Conservation (phyloP, 2,888 invertebrate species). For the Harpalus rufipes region DNA sequence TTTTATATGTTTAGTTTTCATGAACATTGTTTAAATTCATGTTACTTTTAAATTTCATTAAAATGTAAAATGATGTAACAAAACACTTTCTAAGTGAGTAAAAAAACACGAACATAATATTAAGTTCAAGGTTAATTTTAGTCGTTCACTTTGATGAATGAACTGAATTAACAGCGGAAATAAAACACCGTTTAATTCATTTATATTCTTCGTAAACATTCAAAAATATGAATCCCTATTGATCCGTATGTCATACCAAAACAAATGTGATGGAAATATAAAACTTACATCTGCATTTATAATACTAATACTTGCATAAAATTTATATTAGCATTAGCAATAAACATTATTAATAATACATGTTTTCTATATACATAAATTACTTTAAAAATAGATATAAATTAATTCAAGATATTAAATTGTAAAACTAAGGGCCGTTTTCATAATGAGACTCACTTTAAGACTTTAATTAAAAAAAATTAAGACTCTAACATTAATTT, state of each 20-base stretch:
- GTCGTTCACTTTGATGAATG: slow-evolving; percentile 13
- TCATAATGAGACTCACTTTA: too few species aligned
- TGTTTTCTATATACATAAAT: neutral
- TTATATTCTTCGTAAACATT: neutral
- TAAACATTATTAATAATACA: too few species aligned
- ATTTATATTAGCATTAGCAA: too few species aligned
- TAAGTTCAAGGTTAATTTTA: slow-evolving; percentile 39
- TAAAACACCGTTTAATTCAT: slow-evolving; percentile 20
- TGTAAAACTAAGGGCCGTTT: too few species aligned
- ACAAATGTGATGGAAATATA: too few species aligned
- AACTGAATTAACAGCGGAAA: slow-evolving; percentile 40
- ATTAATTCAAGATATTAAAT: too few species aligned
- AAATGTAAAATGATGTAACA: slow-evolving; percentile 25
- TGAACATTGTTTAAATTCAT: neutral
- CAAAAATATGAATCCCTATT: neutral
- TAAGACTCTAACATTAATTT: too few species aligned
- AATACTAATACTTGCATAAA: too few species aligned
- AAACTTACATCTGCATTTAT: too few species aligned
- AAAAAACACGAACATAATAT: slow-evolving; percentile 25
- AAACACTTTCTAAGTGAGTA: slow-evolving; percentile 17
- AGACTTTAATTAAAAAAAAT: too few species aligned
- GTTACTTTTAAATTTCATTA: neutral
- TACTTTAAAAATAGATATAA: too few species aligned
- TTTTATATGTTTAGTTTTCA: neutral
- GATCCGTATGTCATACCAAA: neutral